phyloP scores from a whole-genome alignment of 2,797 vertebrate genomes.

The Epinephelus coioides region DNA sequence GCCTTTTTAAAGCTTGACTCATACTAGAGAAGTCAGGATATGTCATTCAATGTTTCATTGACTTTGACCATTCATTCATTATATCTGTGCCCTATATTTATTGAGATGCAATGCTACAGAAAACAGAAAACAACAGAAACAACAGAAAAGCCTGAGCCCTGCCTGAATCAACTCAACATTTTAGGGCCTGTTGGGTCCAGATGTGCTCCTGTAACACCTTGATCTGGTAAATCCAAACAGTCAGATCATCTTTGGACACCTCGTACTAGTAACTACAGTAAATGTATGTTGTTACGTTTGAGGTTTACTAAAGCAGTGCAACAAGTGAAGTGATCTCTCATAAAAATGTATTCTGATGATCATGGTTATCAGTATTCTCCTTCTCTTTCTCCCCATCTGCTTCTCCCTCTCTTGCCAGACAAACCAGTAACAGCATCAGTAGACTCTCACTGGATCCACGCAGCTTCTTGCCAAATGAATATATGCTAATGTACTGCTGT shows the following conservation, averaged over 20 bases:
- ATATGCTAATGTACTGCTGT: conserved; percentile 75
- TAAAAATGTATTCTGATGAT: conserved; percentile 49
- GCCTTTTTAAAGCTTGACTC: not conserved
- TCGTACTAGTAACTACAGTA: not conserved
- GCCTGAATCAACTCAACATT: too few species aligned
- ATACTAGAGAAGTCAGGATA: not conserved
- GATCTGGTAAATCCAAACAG: not conserved
- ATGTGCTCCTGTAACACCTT: not conserved
- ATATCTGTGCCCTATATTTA: not conserved
- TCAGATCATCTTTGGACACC: not conserved
- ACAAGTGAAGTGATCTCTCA: conserved; percentile 55
- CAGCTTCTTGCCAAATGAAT: conserved; percentile 73
- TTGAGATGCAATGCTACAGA: not conserved
- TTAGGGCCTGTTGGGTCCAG: too few species aligned
- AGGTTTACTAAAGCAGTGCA: conserved; percentile 35
- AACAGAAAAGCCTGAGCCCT: too few species aligned
- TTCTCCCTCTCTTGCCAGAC: conserved; percentile 59
- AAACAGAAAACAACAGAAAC: too few species aligned
- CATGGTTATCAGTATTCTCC: conserved; percentile 67
- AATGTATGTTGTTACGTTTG: conserved; percentile 9
- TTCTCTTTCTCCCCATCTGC: conserved; percentile 69
- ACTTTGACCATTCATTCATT: not conserved
- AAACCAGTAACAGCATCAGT: conserved; percentile 72
- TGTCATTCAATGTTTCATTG: not conserved
- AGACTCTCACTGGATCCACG: conserved; percentile 60